These are phyloP conservation scores for Sminthurides aquaticus DNA, from an alignment of 2,888 invertebrate species.

Conservation along the genomic window DNA sequence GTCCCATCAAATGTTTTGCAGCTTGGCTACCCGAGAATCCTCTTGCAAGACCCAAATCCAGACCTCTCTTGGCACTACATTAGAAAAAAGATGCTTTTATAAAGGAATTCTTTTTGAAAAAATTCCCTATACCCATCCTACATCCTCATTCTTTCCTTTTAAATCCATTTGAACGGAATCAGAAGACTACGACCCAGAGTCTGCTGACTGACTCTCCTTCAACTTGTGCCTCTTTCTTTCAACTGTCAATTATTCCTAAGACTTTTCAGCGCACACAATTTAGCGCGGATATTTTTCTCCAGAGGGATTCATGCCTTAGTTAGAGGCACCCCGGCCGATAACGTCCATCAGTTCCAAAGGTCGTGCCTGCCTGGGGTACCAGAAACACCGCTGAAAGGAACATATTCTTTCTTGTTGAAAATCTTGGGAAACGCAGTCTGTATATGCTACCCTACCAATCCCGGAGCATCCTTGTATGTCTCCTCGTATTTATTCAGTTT, in stretches of 20 bases:
- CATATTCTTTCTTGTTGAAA: too few species aligned
- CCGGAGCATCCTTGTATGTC: too few species aligned
- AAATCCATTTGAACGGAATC: background rate
- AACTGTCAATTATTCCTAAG: background rate
- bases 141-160: background rate
- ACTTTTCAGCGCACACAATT: background rate
- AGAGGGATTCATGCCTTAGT: too few species aligned
- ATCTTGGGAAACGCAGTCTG: too few species aligned
- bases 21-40: conserved; percentile 84
- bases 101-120: conserved; percentile 11
- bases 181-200: background rate
- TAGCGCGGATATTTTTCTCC: too few species aligned
- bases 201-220: background rate
- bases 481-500: too few species aligned
- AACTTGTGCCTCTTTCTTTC: background rate
- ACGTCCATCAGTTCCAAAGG: too few species aligned
- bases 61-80: conserved; percentile 69
- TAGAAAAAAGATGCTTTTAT: conserved; percentile 13
- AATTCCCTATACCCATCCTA: conserved; percentile 3
- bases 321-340: too few species aligned
- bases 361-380: too few species aligned
- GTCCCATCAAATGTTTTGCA: conserved; percentile 86
- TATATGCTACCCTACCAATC: too few species aligned
- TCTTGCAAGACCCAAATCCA: conserved; percentile 78
- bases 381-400: too few species aligned